Evolutionary conservation across 2,888 invertebrate genomes (phyloP), one percentile per base, ranked within the genome.

Genomic region (Resseliella maxima): DNA sequence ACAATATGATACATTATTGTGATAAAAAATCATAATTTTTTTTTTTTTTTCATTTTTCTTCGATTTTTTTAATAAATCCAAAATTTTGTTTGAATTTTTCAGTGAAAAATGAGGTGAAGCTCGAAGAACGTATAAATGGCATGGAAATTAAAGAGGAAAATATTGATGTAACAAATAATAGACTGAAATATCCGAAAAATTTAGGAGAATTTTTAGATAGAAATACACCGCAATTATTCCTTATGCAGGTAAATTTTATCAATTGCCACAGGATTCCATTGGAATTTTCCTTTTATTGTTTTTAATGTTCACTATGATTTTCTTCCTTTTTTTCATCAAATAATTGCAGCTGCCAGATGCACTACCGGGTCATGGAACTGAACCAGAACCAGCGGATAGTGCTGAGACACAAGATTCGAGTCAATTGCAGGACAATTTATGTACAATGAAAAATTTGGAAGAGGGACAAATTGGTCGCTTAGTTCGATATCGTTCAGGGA

Each of bases 391-490:
- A 3, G 86, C 87, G 15, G 87, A 88, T 86, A 72, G 72, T 18
- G 86, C 87, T 5, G 87, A 87, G 59, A 21, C 35, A 50, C 54
- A 50, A 86, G 50, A 35, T 1, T 18, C 54, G 1, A 50, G 10
- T 35, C 27, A 59, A 38, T 18, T 12, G n/a, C 54, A 54, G 2
- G 24, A 31, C 18, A 81, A 86, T 54, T 86, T n/a, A 87, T 92
- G 92, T 88, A 90, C 90, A 0, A 88, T 92, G 21, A 88, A 90
- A 0, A 92, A 92, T 86, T 88, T 94, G 88, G 92, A 93, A 87
- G 94, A 94, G 88, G 94, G 94, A 0, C 92, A 92, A 87, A 92
- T 94, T 46, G 94, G 94, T 0, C 93, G 92, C 88, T 89, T 94
- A 87, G 89, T 92, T 54, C 91, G 93, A 24, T 93, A 93, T 88